Conservation (phyloP, 2,888 invertebrate species). For the Sinelater perroti region DNA sequence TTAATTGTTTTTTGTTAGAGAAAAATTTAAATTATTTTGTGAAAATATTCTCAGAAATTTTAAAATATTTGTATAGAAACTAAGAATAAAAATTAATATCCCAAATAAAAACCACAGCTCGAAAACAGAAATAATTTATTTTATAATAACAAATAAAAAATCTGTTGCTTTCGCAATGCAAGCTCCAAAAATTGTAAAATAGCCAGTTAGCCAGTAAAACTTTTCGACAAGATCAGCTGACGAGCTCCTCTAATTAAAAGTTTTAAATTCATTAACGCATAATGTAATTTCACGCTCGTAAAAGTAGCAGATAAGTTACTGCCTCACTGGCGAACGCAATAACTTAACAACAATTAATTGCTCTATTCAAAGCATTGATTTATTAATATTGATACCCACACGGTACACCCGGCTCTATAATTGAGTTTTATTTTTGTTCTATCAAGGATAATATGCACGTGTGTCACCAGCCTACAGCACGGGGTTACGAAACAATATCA, state of each 20-base stretch:
- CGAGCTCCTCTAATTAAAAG: not conserved
- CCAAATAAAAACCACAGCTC: too few relatives aligned
- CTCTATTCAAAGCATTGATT: conserved; percentile 9
- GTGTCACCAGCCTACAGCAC: conserved; percentile 4
- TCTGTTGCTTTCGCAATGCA: too few relatives aligned
- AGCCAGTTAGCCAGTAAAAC: not conserved
- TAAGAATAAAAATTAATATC: too few relatives aligned
- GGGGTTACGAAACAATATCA: too few relatives aligned
- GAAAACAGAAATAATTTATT: too few relatives aligned
- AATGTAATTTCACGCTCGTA: not conserved
- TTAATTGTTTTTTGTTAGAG: not conserved
- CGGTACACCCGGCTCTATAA: not conserved
- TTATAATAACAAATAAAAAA: too few relatives aligned
- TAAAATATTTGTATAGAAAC: too few relatives aligned
- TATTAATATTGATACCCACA: conserved; percentile 3
- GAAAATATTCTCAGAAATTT: too few relatives aligned
- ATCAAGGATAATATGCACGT: not conserved
- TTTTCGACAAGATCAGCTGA: not conserved
- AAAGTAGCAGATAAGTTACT: conserved; percentile 2
- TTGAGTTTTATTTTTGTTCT: not conserved
- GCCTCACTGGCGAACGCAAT: not conserved
- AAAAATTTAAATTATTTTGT: not conserved
- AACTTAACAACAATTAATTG: conserved; percentile 1
- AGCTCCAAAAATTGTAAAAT: too few relatives aligned
- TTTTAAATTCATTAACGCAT: not conserved